Evolutionary conservation across 2,888 invertebrate species (phyloP), one percentile per base, ranked within the genome.

Genomic region (Encarsia formosa): DNA sequence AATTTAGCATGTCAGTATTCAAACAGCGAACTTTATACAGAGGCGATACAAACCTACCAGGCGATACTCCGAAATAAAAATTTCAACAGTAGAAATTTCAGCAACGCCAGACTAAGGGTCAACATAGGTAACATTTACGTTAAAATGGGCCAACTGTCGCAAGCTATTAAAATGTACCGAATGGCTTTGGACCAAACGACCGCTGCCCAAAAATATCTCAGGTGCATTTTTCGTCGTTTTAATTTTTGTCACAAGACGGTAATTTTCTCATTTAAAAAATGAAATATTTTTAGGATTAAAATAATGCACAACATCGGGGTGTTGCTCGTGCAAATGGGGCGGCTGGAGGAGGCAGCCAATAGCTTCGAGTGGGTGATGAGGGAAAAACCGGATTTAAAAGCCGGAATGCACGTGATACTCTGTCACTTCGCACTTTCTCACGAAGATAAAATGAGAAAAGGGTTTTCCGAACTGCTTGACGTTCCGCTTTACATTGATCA

Each of bases 61-160:
- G 83, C 92, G 56, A 91, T 98, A 64, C 92, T 92, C 5, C 87
- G 91, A 65, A 97, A 97, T 71, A 88, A 92, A 72, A 85, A 93
- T 79, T 96, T 97, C 71, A 87, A 86, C 40, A 95, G 96, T 24
- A 6, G 39, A 22, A 39, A 39, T 23, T 39, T 23, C 22, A 22
- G 39, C 29, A 92, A 94, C 32, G 91, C 94, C 65, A 83, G 95
- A 56, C 77, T 97, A 8, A 94, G 95, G 79, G 87, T 98, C 1
- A 99, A 99, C 73, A 97, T 99, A 88, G 98, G 97, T 2, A 98
- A 98, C 70, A 94, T 99, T 65, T 93, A 95, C 75, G 92, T 91
- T 66, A 91, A 90, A 76, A 90, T 95, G 81, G 93, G 92, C 60
- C 85, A 91, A 66, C 93, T 89, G 68, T 86, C 89, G 13, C 93